A percentile compares a stretch with the other conserved stretches of the same genome.
phyloP scores from a whole-genome alignment of 2,888 invertebrate genomes.

The Nomada flava region DNA sequence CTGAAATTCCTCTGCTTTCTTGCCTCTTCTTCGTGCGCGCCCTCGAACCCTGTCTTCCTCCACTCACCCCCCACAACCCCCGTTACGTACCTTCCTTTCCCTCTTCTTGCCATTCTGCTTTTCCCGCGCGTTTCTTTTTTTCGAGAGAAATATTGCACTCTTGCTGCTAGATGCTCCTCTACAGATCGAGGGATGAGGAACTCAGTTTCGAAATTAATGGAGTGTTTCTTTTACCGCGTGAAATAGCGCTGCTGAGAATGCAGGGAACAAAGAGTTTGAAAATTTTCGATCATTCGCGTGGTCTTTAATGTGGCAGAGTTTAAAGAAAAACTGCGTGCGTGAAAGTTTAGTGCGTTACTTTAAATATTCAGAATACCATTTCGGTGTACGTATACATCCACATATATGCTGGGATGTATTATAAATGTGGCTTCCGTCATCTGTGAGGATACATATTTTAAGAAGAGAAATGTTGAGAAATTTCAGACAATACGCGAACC shows the following conservation, averaged over 20 bases:
- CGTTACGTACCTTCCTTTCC: not conserved
- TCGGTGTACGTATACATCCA: too few relatives aligned
- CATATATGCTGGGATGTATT: too few relatives aligned
- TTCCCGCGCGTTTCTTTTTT: not conserved
- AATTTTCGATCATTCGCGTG: not conserved
- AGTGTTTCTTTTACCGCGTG: not conserved
- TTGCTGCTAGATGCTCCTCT: conserved; percentile 6
- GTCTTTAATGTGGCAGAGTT: not conserved
- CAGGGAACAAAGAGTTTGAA: not conserved
- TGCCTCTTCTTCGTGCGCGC: too few relatives aligned
- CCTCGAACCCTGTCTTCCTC: too few relatives aligned
- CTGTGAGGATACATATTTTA: not conserved
- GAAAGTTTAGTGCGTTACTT: too few relatives aligned
- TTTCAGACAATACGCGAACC: not conserved
- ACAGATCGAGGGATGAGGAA: not conserved
- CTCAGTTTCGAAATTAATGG: conserved; percentile 21
- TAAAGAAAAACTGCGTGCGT: too few relatives aligned
- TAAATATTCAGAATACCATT: too few relatives aligned
- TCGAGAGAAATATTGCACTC: conserved; percentile 25
- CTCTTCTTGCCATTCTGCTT: not conserved
- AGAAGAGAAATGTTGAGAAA: not conserved
- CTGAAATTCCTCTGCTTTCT: not conserved
- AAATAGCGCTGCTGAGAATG: not conserved
- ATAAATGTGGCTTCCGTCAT: too few relatives aligned
- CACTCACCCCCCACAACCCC: not conserved